Conservation (phyloP, 2,888 invertebrate species). For the Theretra japonica region DNA sequence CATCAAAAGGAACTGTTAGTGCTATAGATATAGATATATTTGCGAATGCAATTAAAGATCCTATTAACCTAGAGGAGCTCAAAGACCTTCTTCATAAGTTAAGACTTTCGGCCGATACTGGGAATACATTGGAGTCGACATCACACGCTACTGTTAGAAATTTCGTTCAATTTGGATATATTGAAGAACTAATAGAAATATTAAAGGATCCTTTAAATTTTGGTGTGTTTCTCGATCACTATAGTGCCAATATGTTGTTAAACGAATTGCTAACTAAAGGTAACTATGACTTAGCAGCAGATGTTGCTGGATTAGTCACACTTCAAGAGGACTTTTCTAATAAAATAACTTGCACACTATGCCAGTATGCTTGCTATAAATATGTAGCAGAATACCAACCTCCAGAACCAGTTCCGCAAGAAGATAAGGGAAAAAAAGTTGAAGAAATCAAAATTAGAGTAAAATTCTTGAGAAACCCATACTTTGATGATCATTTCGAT, state of each 20-base stretch:
- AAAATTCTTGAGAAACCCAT: constrained; percentile 91
- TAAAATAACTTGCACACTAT: constrained; percentile 87
- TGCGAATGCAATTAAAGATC: constrained; percentile 86
- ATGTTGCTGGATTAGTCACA: constrained; percentile 92
- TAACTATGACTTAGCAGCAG: constrained; percentile 89
- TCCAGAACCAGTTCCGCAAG: constrained; percentile 47
- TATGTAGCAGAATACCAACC: constrained; percentile 80
- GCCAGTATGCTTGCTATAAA: constrained; percentile 90
- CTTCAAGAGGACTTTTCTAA: constrained; percentile 94
- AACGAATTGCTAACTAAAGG: constrained; percentile 89
- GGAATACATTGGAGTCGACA: constrained; percentile 90
- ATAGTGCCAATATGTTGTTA: constrained; percentile 91
- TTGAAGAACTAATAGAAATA: constrained; percentile 88
- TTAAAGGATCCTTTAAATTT: constrained; percentile 93
- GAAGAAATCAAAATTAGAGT: constrained; percentile 91
- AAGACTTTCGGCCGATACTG: constrained; percentile 88
- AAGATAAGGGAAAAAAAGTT: constrained; percentile 67
- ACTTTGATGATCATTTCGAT: constrained; percentile 96
- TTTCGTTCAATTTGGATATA: constrained; percentile 81
- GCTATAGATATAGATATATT: constrained; percentile 94
- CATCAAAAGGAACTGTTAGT: constrained; percentile 86
- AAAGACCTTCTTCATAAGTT: constrained; percentile 89
- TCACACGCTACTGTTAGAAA: constrained; percentile 91
- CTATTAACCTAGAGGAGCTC: constrained; percentile 87
- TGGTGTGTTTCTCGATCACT: constrained; percentile 95